Base-by-base conservation (phyloP, 2,113 vertebrate species). In the Lanius collurio region DNA sequence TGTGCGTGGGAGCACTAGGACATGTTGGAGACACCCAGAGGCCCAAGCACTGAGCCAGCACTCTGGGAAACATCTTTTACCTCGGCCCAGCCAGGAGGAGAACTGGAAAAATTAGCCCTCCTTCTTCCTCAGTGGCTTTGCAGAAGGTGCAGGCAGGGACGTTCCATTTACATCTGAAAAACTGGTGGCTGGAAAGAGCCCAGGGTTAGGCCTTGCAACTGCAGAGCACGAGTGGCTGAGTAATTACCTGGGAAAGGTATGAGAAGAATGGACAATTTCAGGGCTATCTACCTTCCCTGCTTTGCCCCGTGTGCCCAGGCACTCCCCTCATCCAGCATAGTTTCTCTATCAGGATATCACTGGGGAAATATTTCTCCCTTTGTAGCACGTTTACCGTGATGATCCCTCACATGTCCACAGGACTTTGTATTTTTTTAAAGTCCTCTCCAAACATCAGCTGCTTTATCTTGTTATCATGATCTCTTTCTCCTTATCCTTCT, bases 401-500 rank as follows among this genome's bases (percentile, higher is more conserved):
- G 55, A 95, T 84, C 24, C 69, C 68, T 90, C 39, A 26, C 50
- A 46, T 1, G 2, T 49, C 41, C 13, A 2, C 47, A 35, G 55
- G 86, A 70, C 46, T 42, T 42, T 18, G 50, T 83, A 2, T 90
- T 82, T 76, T 74, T 83, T 91, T 30, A 27, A 89, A 91, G 78
- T 42, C 65, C 31, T 94, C 71, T 87, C 53, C 74, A 84, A 82
- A 84, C 78, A 70, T 11, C 10, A 88, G 33, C 55, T 0, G 1
- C 60, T 92, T 70, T 88, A 52, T 93, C 87, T 64, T 80, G 59
- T 83, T 96, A 80, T 88, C 42, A 0, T 0, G 0, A 50, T 62
- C 70, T 90, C 15, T 76, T 94, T 94, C 53, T 35, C 65, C 65
- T 95, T 97, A 92, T 82, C 87, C 81, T 85, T 62, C 82, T 95